Base-by-base conservation (phyloP, 2,797 vertebrate species). In the Silurus aristotelis region DNA sequence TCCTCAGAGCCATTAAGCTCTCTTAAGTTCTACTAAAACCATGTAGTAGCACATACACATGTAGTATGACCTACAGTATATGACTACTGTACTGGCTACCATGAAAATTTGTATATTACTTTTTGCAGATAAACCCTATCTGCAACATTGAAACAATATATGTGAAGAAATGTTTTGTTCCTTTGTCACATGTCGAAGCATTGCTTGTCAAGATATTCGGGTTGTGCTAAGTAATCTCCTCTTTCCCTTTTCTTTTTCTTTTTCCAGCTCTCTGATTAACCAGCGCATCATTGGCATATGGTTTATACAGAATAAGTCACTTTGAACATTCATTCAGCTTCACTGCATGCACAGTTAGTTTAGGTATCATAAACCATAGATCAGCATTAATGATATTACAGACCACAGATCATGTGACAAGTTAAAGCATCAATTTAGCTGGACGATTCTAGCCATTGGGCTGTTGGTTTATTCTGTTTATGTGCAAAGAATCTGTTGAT, bases 261-360 rank as follows among this genome's bases (percentile, higher is more conserved):
- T 63, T 85, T 83, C 80, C 68, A 84, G 31, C 85, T 71, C 80
- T 87, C 73, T 89, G 85, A 82, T 85, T 87, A 84, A 75, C 52
- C 86, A 56, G 84, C 52, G 85, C 86, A 27, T 87, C 75, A 85
- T 61, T 84, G 76, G 80, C 61, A 78, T 66, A 56, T 83, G 77
- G 64, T 48, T 84, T 52, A 86, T 82, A 67, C 72, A 76, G 67
- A 48, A 61, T 73, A 83, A 25, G 89, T 88, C 63, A 72, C 17
- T n/a, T 43, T 3, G 25, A 86, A 85, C 79, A 48, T 76, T 73
- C 7, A 78, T 38, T 46, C 73, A 63, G 55, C 64, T 80, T 84
- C 15, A 52, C 3, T 27, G 43, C 68, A 52, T 70, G 22, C 52
- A 58, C 75, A 48, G 67, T 43, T 52, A 82, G 38, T 48, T 25